Percentiles rank a stretch among this genome's conserved stretches.
Conservation (phyloP, 2,113 vertebrate species). For the Coracopsis vasa region DNA sequence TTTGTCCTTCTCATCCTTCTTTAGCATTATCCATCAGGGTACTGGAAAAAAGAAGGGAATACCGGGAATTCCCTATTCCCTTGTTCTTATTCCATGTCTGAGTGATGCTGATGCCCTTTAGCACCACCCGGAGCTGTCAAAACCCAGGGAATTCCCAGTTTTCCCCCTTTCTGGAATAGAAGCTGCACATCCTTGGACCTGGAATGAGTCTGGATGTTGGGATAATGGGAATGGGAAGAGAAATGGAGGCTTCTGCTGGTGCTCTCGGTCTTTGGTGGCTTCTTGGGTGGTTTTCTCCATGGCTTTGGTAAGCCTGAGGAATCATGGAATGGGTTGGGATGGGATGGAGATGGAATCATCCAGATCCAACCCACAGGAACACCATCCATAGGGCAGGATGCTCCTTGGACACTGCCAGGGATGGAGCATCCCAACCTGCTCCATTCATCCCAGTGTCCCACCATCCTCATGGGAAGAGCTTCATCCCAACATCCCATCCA, state of each 20-base stretch:
- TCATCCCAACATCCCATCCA: not conserved
- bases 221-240: not conserved
- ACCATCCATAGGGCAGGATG: not conserved
- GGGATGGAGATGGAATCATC: not conserved
- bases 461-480: not conserved
- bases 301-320: not conserved
- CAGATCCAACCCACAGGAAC: not conserved
- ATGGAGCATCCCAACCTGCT: not conserved
- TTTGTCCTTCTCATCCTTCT: not conserved
- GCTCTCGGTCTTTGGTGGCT: not conserved
- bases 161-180: not conserved
- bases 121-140: not conserved
- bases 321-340: not conserved
- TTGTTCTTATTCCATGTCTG: not conserved
- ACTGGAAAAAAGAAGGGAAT: not conserved
- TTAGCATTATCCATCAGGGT: not conserved
- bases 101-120: not conserved
- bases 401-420: not conserved
- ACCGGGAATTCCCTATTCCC: not conserved
- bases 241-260: not conserved
- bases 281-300: not conserved
- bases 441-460: not conserved
- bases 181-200: not conserved
- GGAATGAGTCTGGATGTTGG: not conserved
- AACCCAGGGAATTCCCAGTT: not conserved